phyloP scores from a whole-genome alignment of 2,888 invertebrate genomes.

The Piscicola geometra region DNA sequence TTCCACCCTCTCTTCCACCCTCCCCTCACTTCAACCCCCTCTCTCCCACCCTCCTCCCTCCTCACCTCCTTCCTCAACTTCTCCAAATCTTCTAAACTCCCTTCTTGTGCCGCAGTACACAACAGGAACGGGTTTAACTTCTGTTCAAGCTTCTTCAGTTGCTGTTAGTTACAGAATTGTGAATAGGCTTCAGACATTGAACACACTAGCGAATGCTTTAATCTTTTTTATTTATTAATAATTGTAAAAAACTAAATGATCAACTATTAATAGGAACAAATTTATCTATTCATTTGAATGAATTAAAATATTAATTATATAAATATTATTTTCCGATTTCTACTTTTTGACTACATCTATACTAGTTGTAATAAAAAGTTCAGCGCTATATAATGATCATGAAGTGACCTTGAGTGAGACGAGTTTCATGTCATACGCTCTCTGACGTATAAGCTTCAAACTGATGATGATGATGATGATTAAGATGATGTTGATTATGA shows the following conservation, averaged over 20 bases:
- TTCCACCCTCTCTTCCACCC: neutral
- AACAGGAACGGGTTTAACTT: constrained; percentile 69
- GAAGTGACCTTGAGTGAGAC: neutral
- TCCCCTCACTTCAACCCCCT: neutral
- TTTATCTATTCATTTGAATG: no score
- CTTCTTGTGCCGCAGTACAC: constrained; percentile 63
- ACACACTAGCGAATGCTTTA: no score
- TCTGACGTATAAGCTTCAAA: neutral
- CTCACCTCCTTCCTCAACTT: constrained; percentile 47
- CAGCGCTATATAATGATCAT: neutral
- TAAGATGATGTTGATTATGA: neutral
- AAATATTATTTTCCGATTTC: no score
- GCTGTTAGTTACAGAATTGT: no score
- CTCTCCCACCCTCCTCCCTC: neutral
- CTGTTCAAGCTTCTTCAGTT: constrained; percentile 48
- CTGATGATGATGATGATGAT: neutral
- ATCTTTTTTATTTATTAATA: no score
- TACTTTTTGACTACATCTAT: no score
- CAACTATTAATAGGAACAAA: no score
- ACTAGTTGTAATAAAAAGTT: no score
- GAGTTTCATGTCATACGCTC: neutral
- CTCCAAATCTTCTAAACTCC: constrained; percentile 60
- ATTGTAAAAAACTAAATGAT: no score
- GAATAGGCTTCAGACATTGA: no score
- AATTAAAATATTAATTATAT: no score